Evolutionary conservation across 2,888 invertebrate genomes (phyloP), one percentile per base, ranked within the genome.

Genomic region (Erebia ligea): DNA sequence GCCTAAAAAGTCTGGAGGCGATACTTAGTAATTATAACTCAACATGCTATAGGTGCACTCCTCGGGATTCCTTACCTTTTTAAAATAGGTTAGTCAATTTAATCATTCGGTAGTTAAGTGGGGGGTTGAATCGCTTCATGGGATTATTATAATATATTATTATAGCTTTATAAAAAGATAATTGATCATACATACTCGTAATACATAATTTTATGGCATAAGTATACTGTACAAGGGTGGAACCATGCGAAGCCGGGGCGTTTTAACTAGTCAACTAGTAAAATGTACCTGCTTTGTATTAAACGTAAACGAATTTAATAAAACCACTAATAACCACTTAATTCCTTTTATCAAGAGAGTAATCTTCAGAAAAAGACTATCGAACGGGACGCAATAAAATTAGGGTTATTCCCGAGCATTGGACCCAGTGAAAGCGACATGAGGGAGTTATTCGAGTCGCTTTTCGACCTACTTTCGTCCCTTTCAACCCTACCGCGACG

Each of bases 311-410:
- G 65, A 69, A 70, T 66, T 67, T 57, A 67, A 63, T 64, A 58
- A 61, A 71, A 70, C 63, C 56, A 69, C 67, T 67, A 61, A 58
- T 56, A 71, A 70, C 63, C 56, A 69, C 67, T 67, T 34, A 68
- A 67, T 58, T 50, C 61, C 50, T 68, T 54, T 50, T 58, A 71
- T 69, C 71, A 66, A 72, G 74, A 72, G 61, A 70, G 45, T 73
- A 73, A 81, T 78, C 81, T 82, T 82, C 81, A 82, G 84, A 83
- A 82, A 85, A 84, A 84, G 83, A 82, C 84, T 86, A 89, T 89
- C 86, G 88, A 89, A 87, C 82, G 77, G 79, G 80, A 83, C 85
- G 86, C 86, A 90, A 91, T 91, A 89, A 91, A 90, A 91, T 91
- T 92, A 89, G 88, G 86, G 83, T 89, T 86, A 86, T 88, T 89